phyloP scores from a whole-genome alignment of 2,113 vertebrate species.

The Rhea americana region DNA sequence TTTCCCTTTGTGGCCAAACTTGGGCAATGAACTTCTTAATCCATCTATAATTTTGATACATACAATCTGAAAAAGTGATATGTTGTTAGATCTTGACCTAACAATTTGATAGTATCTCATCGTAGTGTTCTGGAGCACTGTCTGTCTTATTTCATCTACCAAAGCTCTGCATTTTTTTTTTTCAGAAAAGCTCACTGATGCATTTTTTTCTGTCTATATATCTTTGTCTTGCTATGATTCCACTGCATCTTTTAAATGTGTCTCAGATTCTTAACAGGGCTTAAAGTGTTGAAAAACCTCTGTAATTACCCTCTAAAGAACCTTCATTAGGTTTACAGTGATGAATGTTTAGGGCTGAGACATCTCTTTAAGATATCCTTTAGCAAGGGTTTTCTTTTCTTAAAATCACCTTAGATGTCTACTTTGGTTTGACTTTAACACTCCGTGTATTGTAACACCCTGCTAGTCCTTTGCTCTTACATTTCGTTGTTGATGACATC shows the following conservation, averaged over 20 bases:
- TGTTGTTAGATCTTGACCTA: neutral
- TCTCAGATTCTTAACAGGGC: neutral
- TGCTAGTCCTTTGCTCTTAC: fast-evolving
- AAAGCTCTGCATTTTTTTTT: neutral
- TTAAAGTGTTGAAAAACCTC: conserved; percentile 26
- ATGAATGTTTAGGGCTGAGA: neutral
- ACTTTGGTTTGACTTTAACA: neutral
- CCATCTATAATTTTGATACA: neutral
- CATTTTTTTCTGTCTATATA: neutral
- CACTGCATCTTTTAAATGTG: neutral
- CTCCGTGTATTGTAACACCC: neutral
- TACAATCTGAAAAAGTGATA: neutral
- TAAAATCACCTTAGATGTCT: neutral
- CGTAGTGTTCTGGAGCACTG: too few relatives aligned
- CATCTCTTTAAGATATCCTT: neutral
- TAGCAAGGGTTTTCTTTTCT: neutral
- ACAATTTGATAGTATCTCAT: neutral
- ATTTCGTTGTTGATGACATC: neutral
- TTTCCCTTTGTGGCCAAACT: neutral
- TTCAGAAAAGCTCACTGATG: neutral
- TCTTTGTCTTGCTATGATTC: neutral
- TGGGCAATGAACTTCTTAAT: neutral
- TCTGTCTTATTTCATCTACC: too few relatives aligned
- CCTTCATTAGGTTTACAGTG: conserved; percentile 22
- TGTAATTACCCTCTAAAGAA: conserved; percentile 9